Conservation (phyloP, 2,113 vertebrate species). For the Setophaga petechia region DNA sequence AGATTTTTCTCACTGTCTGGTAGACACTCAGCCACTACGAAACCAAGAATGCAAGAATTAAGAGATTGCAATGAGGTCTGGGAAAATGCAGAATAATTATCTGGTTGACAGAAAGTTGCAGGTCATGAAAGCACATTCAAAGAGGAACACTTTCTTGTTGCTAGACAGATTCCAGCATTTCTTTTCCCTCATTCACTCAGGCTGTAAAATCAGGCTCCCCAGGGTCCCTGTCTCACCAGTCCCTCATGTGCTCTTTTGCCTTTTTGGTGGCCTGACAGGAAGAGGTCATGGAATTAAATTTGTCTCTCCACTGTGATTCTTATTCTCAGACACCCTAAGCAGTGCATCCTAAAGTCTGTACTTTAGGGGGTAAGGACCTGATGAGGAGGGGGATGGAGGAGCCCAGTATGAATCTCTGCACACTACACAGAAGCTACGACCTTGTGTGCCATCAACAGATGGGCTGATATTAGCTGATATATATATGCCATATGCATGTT, state of each 20-base stretch:
- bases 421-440: background rate
- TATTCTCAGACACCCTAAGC: background rate
- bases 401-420: background rate
- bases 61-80: background rate
- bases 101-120: background rate
- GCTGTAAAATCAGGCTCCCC: background rate
- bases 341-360: background rate
- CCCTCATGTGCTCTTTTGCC: background rate
- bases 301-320: background rate
- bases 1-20: background rate
- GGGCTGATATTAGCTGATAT: background rate
- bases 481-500: background rate
- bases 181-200: background rate
- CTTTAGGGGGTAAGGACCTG: background rate
- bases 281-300: background rate
- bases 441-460: background rate
- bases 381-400: accelerated
- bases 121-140: background rate
- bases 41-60: background rate
- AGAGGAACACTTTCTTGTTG: background rate
- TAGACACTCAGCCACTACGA: background rate
- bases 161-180: background rate
- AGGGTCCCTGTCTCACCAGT: background rate
- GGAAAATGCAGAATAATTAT: background rate
- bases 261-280: background rate